Evolutionary conservation across 2,113 vertebrate species (phyloP).

Genomic region (Kryptolebias marmoratus): DNA sequence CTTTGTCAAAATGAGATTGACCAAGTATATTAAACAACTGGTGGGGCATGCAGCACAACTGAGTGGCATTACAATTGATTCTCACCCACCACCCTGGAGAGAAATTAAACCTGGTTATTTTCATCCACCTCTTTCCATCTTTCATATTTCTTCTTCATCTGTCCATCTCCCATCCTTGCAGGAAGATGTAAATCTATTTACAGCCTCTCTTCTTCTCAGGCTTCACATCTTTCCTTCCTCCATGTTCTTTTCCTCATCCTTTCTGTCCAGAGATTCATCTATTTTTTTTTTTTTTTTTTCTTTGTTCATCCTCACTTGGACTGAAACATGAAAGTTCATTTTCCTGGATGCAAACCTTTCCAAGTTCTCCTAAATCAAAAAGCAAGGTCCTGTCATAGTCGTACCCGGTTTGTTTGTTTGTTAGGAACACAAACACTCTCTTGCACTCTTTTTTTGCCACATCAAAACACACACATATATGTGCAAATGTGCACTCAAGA

Average conservation of each 20-base stretch:
- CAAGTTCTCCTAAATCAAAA: conserved; percentile 6
- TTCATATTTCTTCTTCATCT: conserved; percentile 15
- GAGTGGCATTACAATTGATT: conserved; percentile 24
- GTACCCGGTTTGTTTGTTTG: conserved; percentile 30
- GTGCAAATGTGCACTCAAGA: conserved; percentile 22
- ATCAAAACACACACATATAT: conserved; percentile 5
- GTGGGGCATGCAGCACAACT: conserved; percentile 10
- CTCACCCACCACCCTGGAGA: conserved; percentile 1
- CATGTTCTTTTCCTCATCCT: conserved; percentile 26
- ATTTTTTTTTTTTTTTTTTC: conserved; percentile 30
- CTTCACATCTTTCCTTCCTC: conserved; percentile 8
- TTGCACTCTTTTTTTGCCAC: conserved; percentile 7
- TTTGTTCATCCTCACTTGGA: conserved; percentile 17
- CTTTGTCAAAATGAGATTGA: neutral
- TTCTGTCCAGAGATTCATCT: conserved; percentile 38
- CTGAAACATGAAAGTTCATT: conserved; percentile 24
- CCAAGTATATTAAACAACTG: conserved; percentile 27
- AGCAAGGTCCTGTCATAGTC: conserved; percentile 6
- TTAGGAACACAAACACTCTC: neutral
- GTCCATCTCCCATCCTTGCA: conserved; percentile 45
- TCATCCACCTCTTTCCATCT: conserved; percentile 16
- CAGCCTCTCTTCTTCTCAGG: conserved; percentile 8
- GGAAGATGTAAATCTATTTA: conserved; percentile 56
- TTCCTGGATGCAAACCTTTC: conserved; percentile 11
- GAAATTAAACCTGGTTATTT: conserved; percentile 32